Evolutionary conservation across 1,140 invertebrate species (phyloP), one percentile per base, ranked within the genome.

Genomic region (Colletes gigas): DNA sequence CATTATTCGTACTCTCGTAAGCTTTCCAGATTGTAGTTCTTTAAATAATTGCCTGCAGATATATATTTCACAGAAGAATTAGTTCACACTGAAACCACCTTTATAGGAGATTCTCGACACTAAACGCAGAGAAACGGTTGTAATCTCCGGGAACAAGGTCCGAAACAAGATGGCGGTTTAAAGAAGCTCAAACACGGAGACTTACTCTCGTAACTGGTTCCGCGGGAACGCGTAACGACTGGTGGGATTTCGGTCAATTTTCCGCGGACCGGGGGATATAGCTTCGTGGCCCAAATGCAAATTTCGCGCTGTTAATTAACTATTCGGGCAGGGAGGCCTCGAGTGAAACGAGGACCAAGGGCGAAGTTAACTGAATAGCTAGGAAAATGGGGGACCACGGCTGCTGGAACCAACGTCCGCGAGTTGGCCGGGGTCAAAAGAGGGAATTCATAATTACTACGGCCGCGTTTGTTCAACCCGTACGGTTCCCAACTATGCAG

Each of bases 241-340:
- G 15, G 4, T 19, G 57, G 60, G 44, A 60, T 44, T 65, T 65
- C 47, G 69, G 60, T 60, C 60, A 79, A 79, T 79, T 79, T 79
- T 52, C 59, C 54, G 52, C 54, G 41, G 52, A 57, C 68, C n/a
- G n/a, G 30, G 83, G 71, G 82, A 82, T 79, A 87, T 81, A 82
- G 79, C 84, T 88, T 81, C 88, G 84, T 85, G 86, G 79, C 81
- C 81, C 83, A 69, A 86, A 91, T 90, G 89, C 85, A 91, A 91
- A 91, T 90, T 90, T 85, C 41, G 82, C 88, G 88, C 81, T 84
- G 87, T 84, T 90, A 90, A 91, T 91, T 91, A 91, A 85, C 83
- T 73, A 85, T 89, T 88, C 87, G 77, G 69, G 76, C 76, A 74
- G 71, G 67, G 68, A 78, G 68, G 82, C 74, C 62, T 72, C 78